Conservation (phyloP, 2,888 invertebrate species). For the Bugulina stolonifera region DNA sequence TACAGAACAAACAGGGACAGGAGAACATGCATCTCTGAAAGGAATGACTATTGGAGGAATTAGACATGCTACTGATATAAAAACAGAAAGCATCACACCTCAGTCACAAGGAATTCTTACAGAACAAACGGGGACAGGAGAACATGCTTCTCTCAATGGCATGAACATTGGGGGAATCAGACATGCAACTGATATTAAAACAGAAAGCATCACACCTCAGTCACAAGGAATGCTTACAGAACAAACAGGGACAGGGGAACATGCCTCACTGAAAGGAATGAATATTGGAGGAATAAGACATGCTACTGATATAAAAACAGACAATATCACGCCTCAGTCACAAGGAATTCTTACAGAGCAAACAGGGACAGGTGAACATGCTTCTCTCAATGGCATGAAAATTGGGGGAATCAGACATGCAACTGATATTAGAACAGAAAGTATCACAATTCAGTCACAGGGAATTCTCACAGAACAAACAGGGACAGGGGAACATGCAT, state of each 20-base stretch:
- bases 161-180: background rate
- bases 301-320: background rate
- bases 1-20: constrained; percentile 29
- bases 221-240: constrained; percentile 15
- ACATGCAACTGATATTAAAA: background rate
- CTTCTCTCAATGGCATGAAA: constrained; percentile 46
- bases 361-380: constrained; percentile 45
- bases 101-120: background rate
- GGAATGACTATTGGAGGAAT: constrained; percentile 37
- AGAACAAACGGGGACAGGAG: constrained; percentile 1
- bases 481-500: constrained; percentile 29
- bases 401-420: constrained; percentile 42
- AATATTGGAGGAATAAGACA: background rate
- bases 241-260: background rate
- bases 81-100: constrained; percentile 21
- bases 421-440: constrained; percentile 32
- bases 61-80: constrained; percentile 38
- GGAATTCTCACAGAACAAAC: constrained; percentile 29
- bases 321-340: background rate
- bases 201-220: background rate
- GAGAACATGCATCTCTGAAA: constrained; percentile 29
- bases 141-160: constrained; percentile 9
- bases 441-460: constrained; percentile 29
- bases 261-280: background rate
- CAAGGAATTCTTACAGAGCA: background rate